Percentiles rank a stretch among this genome's conserved stretches.
phyloP scores from a whole-genome alignment of 1,140 invertebrate genomes.

The Scaptodrosophila lebanonensis region DNA sequence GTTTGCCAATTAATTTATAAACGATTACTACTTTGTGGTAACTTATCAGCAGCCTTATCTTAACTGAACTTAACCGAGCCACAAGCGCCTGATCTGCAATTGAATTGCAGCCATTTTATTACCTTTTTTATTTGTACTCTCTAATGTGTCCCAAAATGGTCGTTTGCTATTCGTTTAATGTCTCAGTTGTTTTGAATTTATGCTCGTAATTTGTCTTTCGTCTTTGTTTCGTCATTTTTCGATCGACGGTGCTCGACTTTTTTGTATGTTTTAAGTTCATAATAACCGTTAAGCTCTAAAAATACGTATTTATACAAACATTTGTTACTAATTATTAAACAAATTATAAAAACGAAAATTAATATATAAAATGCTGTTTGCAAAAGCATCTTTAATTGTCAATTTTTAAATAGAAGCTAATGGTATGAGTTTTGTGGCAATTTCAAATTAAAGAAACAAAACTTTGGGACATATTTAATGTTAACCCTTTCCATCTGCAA shows the following conservation, averaged over 20 bases:
- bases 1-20: slow-evolving; percentile 72
- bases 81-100: slow-evolving; percentile 37
- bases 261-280: slow-evolving; percentile 60
- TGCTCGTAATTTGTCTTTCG: slow-evolving; percentile 25
- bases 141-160: not conserved
- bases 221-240: too few species aligned
- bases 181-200: slow-evolving; percentile 45
- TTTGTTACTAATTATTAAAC: slow-evolving; percentile 71
- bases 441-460: too few species aligned
- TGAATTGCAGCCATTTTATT: slow-evolving; percentile 9
- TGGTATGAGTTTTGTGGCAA: too few species aligned
- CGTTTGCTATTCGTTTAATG: slow-evolving; percentile 25
- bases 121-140: slow-evolving; percentile 14
- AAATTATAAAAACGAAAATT: slow-evolving; percentile 31
- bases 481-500: too few species aligned
- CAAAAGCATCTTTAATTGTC: too few species aligned
- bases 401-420: too few species aligned
- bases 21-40: slow-evolving; percentile 57
- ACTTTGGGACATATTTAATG: too few species aligned
- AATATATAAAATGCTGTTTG: too few species aligned
- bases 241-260: slow-evolving; percentile 60
- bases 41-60: slow-evolving; percentile 24
- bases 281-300: slow-evolving; percentile 58
- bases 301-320: slow-evolving; percentile 68
- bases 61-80: slow-evolving; percentile 51